Evolutionary conservation across 2,113 vertebrate species (phyloP).

Genomic region (Cygnus buccinator): DNA sequence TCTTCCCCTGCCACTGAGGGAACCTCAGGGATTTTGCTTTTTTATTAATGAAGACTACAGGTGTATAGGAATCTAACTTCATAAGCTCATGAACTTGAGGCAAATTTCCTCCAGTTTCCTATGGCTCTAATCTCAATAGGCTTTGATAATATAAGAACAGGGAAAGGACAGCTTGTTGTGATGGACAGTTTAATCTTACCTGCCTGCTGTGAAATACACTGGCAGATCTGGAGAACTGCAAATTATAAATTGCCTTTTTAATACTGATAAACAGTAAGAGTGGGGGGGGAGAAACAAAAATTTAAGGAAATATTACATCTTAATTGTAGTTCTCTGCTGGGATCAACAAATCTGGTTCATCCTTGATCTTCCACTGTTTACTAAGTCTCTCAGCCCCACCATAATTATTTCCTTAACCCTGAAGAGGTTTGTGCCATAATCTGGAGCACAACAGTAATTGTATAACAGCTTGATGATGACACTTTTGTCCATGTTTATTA

Average conservation of each 20-base stretch:
- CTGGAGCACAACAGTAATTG: background rate
- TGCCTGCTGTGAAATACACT: constrained; percentile 55
- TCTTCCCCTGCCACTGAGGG: background rate
- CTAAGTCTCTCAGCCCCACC: constrained; percentile 19
- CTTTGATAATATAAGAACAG: background rate
- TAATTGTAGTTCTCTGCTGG: constrained; percentile 67
- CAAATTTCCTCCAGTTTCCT: background rate
- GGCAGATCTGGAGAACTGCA: background rate
- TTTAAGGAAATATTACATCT: constrained; percentile 67
- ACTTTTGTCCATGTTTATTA: background rate
- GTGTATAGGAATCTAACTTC: background rate
- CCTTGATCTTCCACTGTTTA: constrained; percentile 62
- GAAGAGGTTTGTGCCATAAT: background rate
- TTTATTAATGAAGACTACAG: background rate
- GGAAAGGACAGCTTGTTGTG: constrained; percentile 45
- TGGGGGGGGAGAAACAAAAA: background rate
- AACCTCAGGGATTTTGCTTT: background rate
- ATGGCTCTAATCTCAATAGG: constrained; percentile 10
- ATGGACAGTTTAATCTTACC: constrained; percentile 71
- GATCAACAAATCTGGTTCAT: constrained; percentile 58
- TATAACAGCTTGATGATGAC: background rate
- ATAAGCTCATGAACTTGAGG: background rate
- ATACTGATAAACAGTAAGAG: constrained; percentile 50
- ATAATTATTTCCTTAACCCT: constrained; percentile 62
- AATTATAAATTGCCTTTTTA: constrained; percentile 67